Evolutionary conservation across 2,888 invertebrate genomes (phyloP).

Genomic region (Drosophila aldrichi): DNA sequence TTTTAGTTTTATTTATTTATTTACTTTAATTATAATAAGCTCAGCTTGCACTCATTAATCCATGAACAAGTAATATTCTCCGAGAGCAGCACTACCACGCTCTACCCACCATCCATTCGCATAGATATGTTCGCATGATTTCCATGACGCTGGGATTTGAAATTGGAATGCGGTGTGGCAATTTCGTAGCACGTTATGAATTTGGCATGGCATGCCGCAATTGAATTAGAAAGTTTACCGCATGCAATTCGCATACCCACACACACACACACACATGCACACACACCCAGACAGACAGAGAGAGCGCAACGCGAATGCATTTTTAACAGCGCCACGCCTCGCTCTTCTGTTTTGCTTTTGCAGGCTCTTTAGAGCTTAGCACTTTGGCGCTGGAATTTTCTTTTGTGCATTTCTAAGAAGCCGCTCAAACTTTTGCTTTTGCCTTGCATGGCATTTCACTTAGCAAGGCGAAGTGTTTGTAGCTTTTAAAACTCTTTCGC

Average conservation of each 20-base stretch:
- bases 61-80: background rate
- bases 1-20: too few relatives aligned
- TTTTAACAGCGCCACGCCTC: conserved; percentile 37
- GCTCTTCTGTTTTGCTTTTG: conserved; percentile 7
- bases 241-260: conserved; percentile 48
- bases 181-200: conserved; percentile 39
- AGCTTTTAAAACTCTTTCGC: background rate
- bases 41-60: background rate
- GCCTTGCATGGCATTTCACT: conserved; percentile 24
- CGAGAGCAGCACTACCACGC: background rate
- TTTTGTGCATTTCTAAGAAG: conserved; percentile 64
- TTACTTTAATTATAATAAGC: conserved; percentile 11
- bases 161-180: conserved; percentile 39
- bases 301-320: conserved; percentile 51
- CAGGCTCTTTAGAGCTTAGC: conserved; percentile 14
- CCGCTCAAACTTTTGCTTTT: conserved; percentile 28
- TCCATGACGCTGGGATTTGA: conserved; percentile 14
- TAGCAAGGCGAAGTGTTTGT: conserved; percentile 28
- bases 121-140: background rate
- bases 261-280: conserved; percentile 13
- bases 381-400: conserved; percentile 41
- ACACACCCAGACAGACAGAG: conserved; percentile 12
- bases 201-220: conserved; percentile 55
- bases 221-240: conserved; percentile 70
- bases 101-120: background rate